These are phyloP conservation scores for Catharus minimus DNA, from an alignment of 2,113 vertebrate species.

Conservation along the genomic window DNA sequence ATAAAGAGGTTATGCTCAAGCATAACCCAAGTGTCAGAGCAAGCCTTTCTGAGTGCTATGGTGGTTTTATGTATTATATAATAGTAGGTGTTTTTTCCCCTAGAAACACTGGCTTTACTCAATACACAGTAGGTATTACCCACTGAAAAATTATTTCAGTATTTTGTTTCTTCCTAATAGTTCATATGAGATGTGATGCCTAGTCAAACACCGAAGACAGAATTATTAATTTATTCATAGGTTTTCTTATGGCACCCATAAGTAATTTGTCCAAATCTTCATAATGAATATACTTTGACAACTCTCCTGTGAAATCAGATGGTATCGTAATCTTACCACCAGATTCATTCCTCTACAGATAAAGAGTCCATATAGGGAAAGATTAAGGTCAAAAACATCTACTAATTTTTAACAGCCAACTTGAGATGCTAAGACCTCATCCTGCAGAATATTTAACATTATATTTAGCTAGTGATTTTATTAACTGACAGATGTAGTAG, in stretches of 20 bases:
- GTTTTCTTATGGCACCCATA: background rate
- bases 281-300: background rate
- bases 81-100: accelerated
- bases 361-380: background rate
- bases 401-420: conserved; percentile 6
- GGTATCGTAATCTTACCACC: background rate
- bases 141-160: background rate
- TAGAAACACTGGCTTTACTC: background rate
- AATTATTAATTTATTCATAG: background rate
- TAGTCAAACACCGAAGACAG: background rate
- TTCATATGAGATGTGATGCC: background rate
- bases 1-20: background rate
- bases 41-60: background rate
- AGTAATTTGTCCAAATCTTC: background rate
- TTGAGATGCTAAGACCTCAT: background rate
- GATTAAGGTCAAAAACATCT: background rate
- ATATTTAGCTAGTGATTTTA: background rate
- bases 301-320: background rate
- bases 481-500: background rate
- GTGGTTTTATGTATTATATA: background rate
- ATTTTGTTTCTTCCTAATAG: background rate
- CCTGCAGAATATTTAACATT: background rate
- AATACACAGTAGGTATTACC: background rate
- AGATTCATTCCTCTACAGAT: background rate
- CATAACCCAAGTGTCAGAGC: background rate